These are phyloP conservation scores for Dolomedes plantarius DNA, from an alignment of 2,888 invertebrate species.

Conservation along the genomic window DNA sequence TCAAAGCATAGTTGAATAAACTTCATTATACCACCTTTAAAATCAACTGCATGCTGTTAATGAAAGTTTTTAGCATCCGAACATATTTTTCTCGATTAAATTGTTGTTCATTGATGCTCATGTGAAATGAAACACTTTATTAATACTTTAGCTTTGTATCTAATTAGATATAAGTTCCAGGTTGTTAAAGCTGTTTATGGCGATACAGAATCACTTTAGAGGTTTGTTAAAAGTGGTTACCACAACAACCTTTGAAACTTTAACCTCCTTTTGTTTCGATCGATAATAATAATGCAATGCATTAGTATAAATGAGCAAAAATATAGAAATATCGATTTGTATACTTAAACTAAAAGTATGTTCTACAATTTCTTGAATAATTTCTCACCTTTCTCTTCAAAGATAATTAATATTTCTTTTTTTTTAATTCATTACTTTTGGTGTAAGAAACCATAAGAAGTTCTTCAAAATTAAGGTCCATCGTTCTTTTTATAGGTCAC, in stretches of 20 bases:
- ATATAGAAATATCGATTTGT: not conserved
- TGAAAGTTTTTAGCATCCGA: too few relatives aligned
- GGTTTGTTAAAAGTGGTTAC: slow-evolving; percentile 18
- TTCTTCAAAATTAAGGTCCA: too few relatives aligned
- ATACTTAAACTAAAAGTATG: not conserved
- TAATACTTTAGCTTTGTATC: not conserved
- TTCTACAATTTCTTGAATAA: not conserved
- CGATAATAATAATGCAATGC: slow-evolving; percentile 14
- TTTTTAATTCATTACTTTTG: too few relatives aligned
- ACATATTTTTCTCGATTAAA: not conserved
- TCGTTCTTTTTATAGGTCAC: not conserved
- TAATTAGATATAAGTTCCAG: slow-evolving; percentile 7
- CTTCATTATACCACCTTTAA: too few relatives aligned
- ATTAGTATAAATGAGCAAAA: slow-evolving; percentile 16
- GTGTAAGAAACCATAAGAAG: too few relatives aligned
- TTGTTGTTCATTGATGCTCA: not conserved
- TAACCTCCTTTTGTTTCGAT: slow-evolving; percentile 8
- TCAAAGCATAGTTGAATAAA: too few relatives aligned
- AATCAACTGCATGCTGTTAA: too few relatives aligned
- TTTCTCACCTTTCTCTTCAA: not conserved
- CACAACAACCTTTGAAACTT: slow-evolving; percentile 14
- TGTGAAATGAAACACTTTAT: not conserved
- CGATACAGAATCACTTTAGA: slow-evolving; percentile 5
- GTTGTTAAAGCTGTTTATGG: slow-evolving; percentile 11
- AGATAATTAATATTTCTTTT: not conserved